These are phyloP conservation scores for Tetramorium parvispinum DNA, from an alignment of 1,140 invertebrate species.

Conservation along the genomic window DNA sequence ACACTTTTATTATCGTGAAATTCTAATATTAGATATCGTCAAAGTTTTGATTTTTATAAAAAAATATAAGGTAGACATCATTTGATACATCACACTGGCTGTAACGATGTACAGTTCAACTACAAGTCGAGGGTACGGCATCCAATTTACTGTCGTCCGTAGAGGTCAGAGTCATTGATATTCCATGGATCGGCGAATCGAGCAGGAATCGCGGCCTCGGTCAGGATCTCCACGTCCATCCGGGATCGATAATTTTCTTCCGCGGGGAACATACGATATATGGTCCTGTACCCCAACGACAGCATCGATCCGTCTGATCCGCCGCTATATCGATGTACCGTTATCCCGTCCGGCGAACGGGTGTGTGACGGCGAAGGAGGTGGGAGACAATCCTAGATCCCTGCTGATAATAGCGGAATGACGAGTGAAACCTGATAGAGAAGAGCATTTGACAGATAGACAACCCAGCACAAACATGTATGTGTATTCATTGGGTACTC, in stretches of 20 bases:
- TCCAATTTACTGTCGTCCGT: constrained; percentile 43
- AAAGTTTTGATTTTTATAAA: not conserved
- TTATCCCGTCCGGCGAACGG: constrained; percentile 37
- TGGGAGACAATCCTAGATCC: constrained; percentile 66
- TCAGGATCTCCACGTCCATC: constrained; percentile 31
- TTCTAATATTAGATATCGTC: not conserved
- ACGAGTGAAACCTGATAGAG: constrained; percentile 64
- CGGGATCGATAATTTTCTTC: constrained; percentile 56
- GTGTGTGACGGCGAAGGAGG: constrained; percentile 43
- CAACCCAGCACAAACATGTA: constrained; percentile 65
- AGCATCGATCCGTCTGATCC: constrained; percentile 5
- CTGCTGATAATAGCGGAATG: constrained; percentile 62
- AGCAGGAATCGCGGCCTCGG: constrained; percentile 29
- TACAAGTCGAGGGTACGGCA: not conserved
- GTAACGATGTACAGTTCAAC: constrained; percentile 8
- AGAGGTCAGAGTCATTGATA: constrained; percentile 50
- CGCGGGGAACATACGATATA: constrained; percentile 49
- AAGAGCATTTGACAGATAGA: constrained; percentile 71
- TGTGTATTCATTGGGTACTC: not conserved
- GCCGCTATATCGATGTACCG: constrained; percentile 56
- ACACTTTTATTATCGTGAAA: not conserved
- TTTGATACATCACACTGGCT: constrained; percentile 11
- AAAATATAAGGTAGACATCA: not conserved
- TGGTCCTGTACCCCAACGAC: constrained; percentile 22
- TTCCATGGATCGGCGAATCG: constrained; percentile 48